These are phyloP conservation scores for Microhierax caerulescens DNA, from an alignment of 2,797 vertebrate genomes.

Conservation along the genomic window DNA sequence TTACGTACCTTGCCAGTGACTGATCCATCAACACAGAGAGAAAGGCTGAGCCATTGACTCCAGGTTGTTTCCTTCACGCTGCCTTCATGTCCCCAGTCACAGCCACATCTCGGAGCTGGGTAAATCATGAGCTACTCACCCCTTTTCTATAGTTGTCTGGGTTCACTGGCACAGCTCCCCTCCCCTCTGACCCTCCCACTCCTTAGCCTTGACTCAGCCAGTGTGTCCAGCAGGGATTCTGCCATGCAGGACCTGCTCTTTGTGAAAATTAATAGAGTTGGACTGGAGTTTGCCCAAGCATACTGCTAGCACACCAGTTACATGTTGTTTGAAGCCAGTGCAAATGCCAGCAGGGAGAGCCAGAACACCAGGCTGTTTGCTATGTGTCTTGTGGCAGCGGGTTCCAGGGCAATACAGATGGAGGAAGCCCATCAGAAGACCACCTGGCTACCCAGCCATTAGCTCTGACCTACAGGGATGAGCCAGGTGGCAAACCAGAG, in stretches of 20 bases:
- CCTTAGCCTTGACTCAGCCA: neutral
- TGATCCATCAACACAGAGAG: neutral
- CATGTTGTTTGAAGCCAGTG: neutral
- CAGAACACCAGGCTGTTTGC: neutral
- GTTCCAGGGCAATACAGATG: neutral
- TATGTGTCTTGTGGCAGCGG: neutral
- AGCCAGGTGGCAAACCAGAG: neutral
- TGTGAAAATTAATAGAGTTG: neutral
- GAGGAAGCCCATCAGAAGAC: neutral
- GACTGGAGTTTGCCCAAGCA: neutral
- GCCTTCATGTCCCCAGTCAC: neutral
- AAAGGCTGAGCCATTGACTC: neutral
- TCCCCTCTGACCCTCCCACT: too few species aligned
- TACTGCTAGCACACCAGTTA: fast-evolving
- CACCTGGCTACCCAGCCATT: neutral
- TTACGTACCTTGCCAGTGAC: neutral
- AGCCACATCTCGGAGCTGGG: neutral
- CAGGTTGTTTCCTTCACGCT: neutral
- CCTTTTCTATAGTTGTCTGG: neutral
- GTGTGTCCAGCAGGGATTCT: neutral
- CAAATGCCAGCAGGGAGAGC: neutral
- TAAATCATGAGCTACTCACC: neutral
- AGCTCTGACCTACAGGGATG: neutral
- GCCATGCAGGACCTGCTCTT: neutral
- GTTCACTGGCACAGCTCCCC: neutral